Conservation (phyloP, 1,140 invertebrate genomes). For the Cardiocondyla obscurior region DNA sequence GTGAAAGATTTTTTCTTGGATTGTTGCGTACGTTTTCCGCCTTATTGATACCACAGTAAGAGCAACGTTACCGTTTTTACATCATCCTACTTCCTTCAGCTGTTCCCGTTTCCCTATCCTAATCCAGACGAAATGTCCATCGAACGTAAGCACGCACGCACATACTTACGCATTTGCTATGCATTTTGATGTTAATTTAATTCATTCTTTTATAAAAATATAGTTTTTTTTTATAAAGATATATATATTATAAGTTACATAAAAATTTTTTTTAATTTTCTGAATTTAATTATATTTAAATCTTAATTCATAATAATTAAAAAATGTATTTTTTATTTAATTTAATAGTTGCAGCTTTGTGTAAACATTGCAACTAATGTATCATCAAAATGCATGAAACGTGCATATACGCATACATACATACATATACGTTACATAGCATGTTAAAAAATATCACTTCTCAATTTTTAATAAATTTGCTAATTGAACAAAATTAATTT, state of each 20-base stretch:
- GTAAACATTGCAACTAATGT: neutral
- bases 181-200: neutral
- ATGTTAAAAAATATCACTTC: constrained; percentile 8
- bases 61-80: constrained; percentile 65
- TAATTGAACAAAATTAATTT: neutral
- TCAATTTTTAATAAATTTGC: neutral
- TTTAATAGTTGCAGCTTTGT: neutral
- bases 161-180: constrained; percentile 5
- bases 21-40: constrained; percentile 77
- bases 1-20: constrained; percentile 77
- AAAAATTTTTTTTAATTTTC: too few species aligned
- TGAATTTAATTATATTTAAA: too few species aligned
- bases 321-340: neutral
- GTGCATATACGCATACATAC: neutral
- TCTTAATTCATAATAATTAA: too few species aligned
- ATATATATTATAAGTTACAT: neutral
- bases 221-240: neutral
- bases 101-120: neutral
- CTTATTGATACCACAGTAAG: constrained; percentile 73
- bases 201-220: neutral
- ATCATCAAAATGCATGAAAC: constrained; percentile 19
- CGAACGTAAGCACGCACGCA: constrained; percentile 10
- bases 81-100: constrained; percentile 33
- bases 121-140: neutral
- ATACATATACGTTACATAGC: neutral